Evolutionary conservation across 2,797 vertebrate genomes (phyloP).

Genomic region (Falco rusticolus): DNA sequence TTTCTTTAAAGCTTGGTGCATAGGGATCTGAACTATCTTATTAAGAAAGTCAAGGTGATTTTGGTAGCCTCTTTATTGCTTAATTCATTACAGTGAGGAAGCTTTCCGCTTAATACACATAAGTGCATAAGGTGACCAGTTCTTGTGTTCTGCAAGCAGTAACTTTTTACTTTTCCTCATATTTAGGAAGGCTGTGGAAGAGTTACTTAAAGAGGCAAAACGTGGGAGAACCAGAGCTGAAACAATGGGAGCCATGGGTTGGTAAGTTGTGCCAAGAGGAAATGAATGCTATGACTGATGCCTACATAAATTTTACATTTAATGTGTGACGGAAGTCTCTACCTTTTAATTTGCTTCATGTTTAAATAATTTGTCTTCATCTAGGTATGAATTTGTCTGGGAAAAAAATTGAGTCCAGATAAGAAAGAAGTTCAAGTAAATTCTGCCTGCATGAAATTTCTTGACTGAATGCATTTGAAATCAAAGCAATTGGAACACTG

Average conservation of each 20-base stretch:
- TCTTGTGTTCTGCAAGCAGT: not conserved
- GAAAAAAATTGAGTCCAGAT: not conserved
- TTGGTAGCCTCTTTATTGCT: not conserved
- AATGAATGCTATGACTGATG: not conserved
- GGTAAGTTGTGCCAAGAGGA: conserved; percentile 80
- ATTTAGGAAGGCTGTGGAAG: conserved; percentile 91
- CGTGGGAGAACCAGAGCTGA: conserved; percentile 92
- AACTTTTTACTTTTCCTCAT: not conserved
- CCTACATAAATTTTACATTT: not conserved
- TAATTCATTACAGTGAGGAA: not conserved
- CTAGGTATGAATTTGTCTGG: not conserved
- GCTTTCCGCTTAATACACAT: not conserved
- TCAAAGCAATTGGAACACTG: not conserved
- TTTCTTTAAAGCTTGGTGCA: not conserved
- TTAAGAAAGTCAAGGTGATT: not conserved
- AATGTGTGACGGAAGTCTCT: not conserved
- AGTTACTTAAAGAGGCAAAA: conserved; percentile 94
- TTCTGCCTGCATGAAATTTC: not conserved
- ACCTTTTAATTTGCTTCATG: not conserved
- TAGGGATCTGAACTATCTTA: not conserved
- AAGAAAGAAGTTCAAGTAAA: not conserved
- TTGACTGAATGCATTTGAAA: not conserved
- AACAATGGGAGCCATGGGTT: conserved; percentile 97
- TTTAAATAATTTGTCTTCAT: conserved; percentile 4
- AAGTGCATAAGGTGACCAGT: not conserved